A percentile compares a stretch with the other conserved stretches of the same genome.
Conservation (phyloP, 2,113 vertebrate species). For the Puma concolor region DNA sequence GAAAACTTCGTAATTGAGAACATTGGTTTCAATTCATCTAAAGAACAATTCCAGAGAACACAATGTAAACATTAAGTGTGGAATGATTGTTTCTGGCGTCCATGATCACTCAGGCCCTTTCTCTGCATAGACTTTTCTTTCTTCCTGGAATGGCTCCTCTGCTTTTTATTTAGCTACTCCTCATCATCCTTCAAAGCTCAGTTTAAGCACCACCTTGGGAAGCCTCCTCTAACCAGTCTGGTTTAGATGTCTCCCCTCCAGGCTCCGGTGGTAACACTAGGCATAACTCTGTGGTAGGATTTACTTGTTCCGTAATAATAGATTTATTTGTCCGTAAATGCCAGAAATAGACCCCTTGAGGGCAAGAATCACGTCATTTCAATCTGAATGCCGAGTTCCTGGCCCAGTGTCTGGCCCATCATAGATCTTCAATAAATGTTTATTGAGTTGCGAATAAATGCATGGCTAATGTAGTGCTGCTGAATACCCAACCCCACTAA, state of each 20-base stretch:
- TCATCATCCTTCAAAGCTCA: not conserved
- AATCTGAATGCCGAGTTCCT: not conserved
- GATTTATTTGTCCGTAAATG: conserved; percentile 31
- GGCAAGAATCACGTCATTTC: not conserved
- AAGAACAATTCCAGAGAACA: conserved; percentile 28
- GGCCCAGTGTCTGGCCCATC: not conserved
- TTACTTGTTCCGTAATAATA: not conserved
- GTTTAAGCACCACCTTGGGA: not conserved
- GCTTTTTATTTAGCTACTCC: not conserved
- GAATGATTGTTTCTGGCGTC: not conserved
- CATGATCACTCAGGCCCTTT: not conserved
- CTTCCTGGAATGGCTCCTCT: not conserved
- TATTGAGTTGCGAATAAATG: not conserved
- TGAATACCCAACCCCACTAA: not conserved
- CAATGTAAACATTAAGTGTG: not conserved
- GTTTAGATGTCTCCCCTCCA: not conserved
- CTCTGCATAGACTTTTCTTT: not conserved
- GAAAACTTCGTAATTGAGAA: conserved; percentile 20
- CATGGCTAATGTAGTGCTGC: not conserved
- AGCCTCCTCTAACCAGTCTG: not conserved
- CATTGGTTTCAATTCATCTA: conserved; percentile 4
- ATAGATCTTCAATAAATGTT: conserved; percentile 4
- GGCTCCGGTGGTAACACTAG: not conserved
- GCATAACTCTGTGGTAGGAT: not conserved
- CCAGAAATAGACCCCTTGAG: not conserved